phyloP scores from a whole-genome alignment of 1,140 invertebrate species.

The Ctenoplectra terminalis region DNA sequence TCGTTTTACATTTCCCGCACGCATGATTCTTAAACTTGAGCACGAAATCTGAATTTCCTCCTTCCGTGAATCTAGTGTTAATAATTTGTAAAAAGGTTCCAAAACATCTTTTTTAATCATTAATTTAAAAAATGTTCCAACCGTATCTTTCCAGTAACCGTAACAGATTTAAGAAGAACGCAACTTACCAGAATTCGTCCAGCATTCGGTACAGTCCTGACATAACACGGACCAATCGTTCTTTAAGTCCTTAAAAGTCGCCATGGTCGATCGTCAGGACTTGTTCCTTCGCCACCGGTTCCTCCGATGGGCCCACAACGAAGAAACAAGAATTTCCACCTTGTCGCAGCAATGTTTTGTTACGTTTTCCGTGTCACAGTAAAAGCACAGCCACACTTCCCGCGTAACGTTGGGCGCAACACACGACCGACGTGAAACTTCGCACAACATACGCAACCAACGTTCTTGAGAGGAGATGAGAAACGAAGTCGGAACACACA shows the following conservation, averaged over 20 bases:
- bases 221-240: constrained; percentile 78
- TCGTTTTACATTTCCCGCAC: too few species aligned
- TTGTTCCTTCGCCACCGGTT: constrained; percentile 20
- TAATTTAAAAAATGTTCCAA: background rate
- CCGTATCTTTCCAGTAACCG: background rate
- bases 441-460: constrained; percentile 4
- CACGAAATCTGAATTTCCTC: too few species aligned
- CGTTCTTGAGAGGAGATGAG: constrained; percentile 23
- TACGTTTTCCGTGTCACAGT: background rate
- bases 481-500: constrained; percentile 51
- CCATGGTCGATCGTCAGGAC: constrained; percentile 66
- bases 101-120: background rate
- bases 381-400: constrained; percentile 10
- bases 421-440: background rate
- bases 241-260: constrained; percentile 76
- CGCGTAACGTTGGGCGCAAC: constrained; percentile 5
- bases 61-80: too few species aligned
- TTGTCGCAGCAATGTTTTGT: constrained; percentile 1
- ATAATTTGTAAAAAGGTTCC: background rate
- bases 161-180: background rate
- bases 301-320: background rate
- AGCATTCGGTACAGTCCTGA: constrained; percentile 75
- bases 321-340: constrained; percentile 17
- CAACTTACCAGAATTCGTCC: constrained; percentile 73
- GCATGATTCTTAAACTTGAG: too few species aligned